A percentile compares a stretch with the other conserved stretches of the same genome.
Conservation (phyloP, 2,113 vertebrate species). For the Haemorhous mexicanus region DNA sequence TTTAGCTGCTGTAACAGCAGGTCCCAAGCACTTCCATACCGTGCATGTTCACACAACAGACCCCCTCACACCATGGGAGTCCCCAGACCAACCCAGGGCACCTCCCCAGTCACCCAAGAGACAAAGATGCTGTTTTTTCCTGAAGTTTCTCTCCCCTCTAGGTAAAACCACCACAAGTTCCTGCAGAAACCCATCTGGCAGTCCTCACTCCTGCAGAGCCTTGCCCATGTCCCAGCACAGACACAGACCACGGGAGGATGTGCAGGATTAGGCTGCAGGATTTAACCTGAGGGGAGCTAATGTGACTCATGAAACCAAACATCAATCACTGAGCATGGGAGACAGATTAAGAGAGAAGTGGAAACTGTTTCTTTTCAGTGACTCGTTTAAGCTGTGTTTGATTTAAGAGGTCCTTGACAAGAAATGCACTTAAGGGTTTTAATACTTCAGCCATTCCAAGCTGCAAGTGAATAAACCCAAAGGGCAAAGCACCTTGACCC, state of each 20-base stretch:
- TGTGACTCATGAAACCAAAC: conserved; percentile 44
- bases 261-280: conserved; percentile 29
- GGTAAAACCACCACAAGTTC: neutral
- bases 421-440: conserved; percentile 17
- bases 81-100: neutral
- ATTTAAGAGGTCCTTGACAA: conserved; percentile 56
- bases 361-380: conserved; percentile 56
- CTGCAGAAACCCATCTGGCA: conserved; percentile 23
- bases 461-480: conserved; percentile 29
- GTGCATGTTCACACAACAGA: neutral
- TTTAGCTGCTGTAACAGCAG: neutral
- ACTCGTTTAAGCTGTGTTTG: neutral
- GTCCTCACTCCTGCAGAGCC: neutral
- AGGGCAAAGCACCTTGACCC: conserved; percentile 20
- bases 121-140: neutral
- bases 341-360: conserved; percentile 28
- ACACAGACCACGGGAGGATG: neutral
- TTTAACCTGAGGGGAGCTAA: conserved; percentile 23
- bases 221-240: neutral
- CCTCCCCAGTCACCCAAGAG: neutral
- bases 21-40: neutral
- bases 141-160: neutral
- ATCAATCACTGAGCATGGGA: conserved; percentile 51
- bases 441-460: conserved; percentile 5
- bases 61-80: neutral